A percentile compares a stretch with the other conserved stretches of the same genome.
Evolutionary conservation across 2,797 vertebrate genomes (phyloP).

Genomic region (Babyrousa celebensis): DNA sequence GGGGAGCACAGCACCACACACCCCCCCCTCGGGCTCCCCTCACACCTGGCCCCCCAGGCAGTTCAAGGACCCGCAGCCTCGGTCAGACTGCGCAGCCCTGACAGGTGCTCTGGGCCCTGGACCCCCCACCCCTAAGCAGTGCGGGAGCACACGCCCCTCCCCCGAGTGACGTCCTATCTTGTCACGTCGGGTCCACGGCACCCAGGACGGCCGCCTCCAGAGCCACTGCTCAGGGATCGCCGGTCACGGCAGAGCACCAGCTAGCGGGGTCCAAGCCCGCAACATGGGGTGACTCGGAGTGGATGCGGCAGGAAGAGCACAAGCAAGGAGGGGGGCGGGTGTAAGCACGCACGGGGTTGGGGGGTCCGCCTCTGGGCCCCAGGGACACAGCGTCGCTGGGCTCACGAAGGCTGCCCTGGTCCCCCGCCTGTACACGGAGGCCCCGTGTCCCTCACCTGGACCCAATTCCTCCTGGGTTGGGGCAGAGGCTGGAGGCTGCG

Average conservation of each 20-base stretch:
- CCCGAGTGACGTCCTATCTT: background rate
- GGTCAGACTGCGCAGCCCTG: background rate
- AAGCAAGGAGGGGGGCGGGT: background rate
- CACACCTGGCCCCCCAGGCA: background rate
- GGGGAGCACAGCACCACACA: background rate
- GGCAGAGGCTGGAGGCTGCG: background rate
- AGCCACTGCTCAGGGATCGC: background rate
- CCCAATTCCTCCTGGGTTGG: background rate
- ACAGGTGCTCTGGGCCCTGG: background rate
- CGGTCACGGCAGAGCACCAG: background rate
- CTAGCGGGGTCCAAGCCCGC: background rate
- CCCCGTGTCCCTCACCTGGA: background rate
- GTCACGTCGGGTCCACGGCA: background rate
- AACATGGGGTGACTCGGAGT: background rate
- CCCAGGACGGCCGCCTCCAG: background rate
- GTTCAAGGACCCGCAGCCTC: background rate
- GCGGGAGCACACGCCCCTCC: too few relatives aligned
- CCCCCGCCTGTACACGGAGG: background rate
- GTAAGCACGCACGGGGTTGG: fast-evolving
- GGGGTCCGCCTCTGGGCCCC: background rate
- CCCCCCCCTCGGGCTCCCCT: background rate
- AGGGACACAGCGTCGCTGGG: background rate
- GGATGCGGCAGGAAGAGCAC: background rate
- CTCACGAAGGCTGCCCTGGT: background rate
- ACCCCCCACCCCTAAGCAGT: too few relatives aligned